Evolutionary conservation across 2,113 vertebrate species (phyloP).

Genomic region (Corythornis vintsioides): DNA sequence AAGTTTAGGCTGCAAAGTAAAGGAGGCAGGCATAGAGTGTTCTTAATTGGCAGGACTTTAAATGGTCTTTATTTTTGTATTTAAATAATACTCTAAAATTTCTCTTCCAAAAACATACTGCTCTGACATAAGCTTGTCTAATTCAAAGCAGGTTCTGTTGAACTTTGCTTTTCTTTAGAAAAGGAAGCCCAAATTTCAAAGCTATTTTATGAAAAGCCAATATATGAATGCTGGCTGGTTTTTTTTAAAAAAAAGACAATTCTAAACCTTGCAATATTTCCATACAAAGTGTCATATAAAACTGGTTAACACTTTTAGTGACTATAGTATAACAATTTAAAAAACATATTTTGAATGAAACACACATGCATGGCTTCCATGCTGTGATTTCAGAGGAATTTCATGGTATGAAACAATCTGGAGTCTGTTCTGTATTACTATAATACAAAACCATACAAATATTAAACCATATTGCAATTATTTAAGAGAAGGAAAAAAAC

Average conservation of each 20-base stretch:
- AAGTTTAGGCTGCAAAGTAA: slow-evolving; percentile 88
- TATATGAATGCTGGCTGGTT: not conserved
- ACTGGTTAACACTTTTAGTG: not conserved
- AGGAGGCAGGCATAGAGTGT: not conserved
- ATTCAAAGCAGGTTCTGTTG: slow-evolving; percentile 20
- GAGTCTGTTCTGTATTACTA: not conserved
- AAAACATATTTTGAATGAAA: not conserved
- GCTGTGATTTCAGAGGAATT: not conserved
- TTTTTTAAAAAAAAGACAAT: not conserved
- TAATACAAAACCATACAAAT: not conserved
- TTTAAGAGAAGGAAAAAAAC: not conserved
- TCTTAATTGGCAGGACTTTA: slow-evolving; percentile 7
- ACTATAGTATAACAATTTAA: not conserved
- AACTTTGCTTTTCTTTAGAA: slow-evolving; percentile 7
- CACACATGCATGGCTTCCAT: not conserved
- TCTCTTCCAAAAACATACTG: not conserved
- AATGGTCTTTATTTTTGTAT: not conserved
- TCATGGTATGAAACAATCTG: not conserved
- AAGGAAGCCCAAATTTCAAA: slow-evolving; percentile 3
- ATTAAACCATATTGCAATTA: not conserved
- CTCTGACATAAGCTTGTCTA: not conserved
- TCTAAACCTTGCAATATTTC: not conserved
- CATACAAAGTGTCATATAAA: not conserved
- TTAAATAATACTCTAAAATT: slow-evolving; percentile 4
- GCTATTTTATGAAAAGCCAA: not conserved